Base-by-base conservation (phyloP, 2,888 invertebrate genomes). In the Invenusta paracnida region DNA sequence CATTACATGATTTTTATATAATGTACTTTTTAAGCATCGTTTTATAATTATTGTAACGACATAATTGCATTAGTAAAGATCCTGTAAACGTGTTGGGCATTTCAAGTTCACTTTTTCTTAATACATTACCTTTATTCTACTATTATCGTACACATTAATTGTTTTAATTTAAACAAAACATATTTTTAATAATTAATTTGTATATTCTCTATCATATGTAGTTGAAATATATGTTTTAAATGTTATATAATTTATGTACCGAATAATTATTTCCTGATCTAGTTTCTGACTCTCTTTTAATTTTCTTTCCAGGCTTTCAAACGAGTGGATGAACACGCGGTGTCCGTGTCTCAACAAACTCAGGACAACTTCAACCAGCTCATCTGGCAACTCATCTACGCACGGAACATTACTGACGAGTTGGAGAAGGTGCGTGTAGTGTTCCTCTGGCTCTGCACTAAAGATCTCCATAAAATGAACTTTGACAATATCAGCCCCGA, bases 351-450 rank as follows among this genome's bases (percentile, higher is more conserved):
- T 0, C 90, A 91, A 88, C 90, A 90, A 87, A 90, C 90, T 85
- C 91, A 91, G 88, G 89, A 89, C 87, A 91, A 88, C 87, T 91
- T 91, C 88, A 88, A 89, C 73, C 91, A 91, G 86, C 88, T 91
- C 85, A 91, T 91, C 17, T 91, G 91, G 91, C 91, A 91, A 89
- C 88, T 91, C 87, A 91, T 91, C 86, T 91, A 90, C 87, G 90
- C 91, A 67, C 89, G 91, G 88, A 90, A 91, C 87, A 91, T 91
- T 87, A 90, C 90, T 66, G 91, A 91, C 89, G 91, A 91, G 87
- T 89, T 91, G 48, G 91, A 91, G 86, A 91, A 91, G 89, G 91
- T 90, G 87, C 90, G 91, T 91, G 91, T 91, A 29, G 90, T 91
- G 30, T 91, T 91, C 89, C 89, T 91, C 30, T 91, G 91, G 91